phyloP scores from a whole-genome alignment of 2,888 invertebrate species.

The Mayetiola destructor region DNA sequence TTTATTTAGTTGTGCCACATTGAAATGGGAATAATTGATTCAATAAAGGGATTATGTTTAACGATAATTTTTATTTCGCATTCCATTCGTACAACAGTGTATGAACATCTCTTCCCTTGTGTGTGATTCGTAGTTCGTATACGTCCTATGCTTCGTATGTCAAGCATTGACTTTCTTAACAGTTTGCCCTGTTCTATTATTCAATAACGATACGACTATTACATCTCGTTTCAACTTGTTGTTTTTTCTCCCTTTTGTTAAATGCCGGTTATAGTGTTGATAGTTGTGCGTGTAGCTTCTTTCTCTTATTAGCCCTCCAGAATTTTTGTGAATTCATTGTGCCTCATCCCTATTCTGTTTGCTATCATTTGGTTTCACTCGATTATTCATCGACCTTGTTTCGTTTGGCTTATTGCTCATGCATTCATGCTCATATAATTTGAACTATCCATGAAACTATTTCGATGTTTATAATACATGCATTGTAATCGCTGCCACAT shows the following conservation, averaged over 20 bases:
- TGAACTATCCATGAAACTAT: too few species aligned
- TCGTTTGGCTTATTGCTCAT: background rate
- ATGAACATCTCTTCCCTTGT: background rate
- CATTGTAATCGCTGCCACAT: too few species aligned
- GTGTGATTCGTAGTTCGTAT: background rate
- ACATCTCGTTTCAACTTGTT: background rate
- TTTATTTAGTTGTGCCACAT: conserved; percentile 12
- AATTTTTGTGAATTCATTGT: background rate
- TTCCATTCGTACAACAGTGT: background rate
- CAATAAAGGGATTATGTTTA: conserved; percentile 10
- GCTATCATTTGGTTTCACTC: conserved; percentile 4
- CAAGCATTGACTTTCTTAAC: background rate
- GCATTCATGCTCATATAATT: too few species aligned
- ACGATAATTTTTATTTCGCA: conserved; percentile 3
- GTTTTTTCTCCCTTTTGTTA: background rate
- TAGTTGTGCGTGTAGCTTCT: too few species aligned
- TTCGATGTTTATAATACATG: too few species aligned
- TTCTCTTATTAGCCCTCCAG: background rate
- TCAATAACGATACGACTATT: background rate
- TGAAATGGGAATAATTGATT: conserved; percentile 7
- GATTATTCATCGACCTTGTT: conserved; percentile 9
- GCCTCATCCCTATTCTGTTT: background rate
- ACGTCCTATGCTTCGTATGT: background rate
- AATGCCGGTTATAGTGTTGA: background rate
- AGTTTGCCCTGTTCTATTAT: background rate